Evolutionary conservation across 2,113 vertebrate species (phyloP), one percentile per base, ranked within the genome.

Genomic region (Carassius gibelio): DNA sequence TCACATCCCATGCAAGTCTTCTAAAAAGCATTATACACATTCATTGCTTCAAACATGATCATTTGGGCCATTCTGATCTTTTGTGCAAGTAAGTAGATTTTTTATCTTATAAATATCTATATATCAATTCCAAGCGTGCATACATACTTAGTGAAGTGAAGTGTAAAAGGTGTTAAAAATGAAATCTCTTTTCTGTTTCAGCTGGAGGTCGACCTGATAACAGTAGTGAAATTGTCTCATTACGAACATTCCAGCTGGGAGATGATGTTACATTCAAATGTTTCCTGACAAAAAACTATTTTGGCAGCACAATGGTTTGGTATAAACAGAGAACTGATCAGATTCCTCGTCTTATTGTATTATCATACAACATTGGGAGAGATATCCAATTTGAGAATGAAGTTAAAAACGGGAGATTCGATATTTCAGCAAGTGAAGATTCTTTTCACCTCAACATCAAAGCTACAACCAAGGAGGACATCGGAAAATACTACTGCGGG

Each of bases 331-430:
- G 11, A 4, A 72, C 9, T 59, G 81, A 52, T 0, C 30, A 59
- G 64, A 74, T 42, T 8, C 81, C 68, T 17, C 34, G 21, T 34
- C 50, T 11, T 34, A 21, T 83, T 21, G 21, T 50, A 36, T 1
- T 82, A 8, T 14, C 11, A 10, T 26, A 26, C 26, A 83, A 34
- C 42, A 59, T 48, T 9, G 11, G 36, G 11, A 14, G 26, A 0
- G 0, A 83, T 21, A 0, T 57, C 3, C 4, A 57, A 38, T 42
- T 83, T 42, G 5, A 23, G 68, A 52, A 83, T 26, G 50, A 59
- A 23, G 72, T 83, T 38, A 61, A 83, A 26, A 15, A 83, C 11
- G 81, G 81, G 21, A 71, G 81, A 83, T 72, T 83, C n/a, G 38
- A 4, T 10, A 21, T 45, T 38, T 83, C 8, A 42, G 3, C 50